A percentile compares a stretch with the other conserved stretches of the same genome.
Conservation (phyloP, 1,140 invertebrate genomes). For the Arion vulgaris region DNA sequence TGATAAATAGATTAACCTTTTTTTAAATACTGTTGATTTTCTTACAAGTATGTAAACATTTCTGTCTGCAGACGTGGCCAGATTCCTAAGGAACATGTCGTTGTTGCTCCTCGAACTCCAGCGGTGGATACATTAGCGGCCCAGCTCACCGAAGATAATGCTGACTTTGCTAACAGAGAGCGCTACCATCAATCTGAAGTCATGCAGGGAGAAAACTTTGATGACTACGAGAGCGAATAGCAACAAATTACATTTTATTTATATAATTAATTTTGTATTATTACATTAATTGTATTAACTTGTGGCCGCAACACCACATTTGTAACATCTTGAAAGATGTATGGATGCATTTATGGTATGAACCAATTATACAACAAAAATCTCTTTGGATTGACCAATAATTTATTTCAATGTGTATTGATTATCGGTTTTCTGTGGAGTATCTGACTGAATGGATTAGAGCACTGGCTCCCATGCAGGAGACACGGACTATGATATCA, state of each 20-base stretch:
- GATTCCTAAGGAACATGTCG: constrained; percentile 81
- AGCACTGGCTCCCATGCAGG: no score
- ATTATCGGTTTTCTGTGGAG: no score
- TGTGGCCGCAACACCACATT: no score
- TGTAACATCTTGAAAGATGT: no score
- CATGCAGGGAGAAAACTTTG: constrained; percentile 70
- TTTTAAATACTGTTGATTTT: not conserved
- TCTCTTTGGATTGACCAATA: no score
- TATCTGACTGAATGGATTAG: no score
- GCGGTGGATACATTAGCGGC: constrained; percentile 86
- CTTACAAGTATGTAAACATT: not conserved
- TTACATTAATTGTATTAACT: no score
- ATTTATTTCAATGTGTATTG: no score
- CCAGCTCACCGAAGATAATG: constrained; percentile 94
- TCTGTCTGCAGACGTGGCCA: constrained; percentile 55
- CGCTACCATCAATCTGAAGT: constrained; percentile 86
- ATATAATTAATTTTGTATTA: no score
- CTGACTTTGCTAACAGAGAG: constrained; percentile 91
- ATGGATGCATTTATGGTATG: no score
- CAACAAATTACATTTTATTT: not conserved
- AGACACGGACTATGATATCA: no score
- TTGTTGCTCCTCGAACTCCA: constrained; percentile 88
- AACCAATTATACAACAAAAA: no score
- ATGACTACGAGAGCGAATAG: constrained; percentile 63
- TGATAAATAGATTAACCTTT: constrained; percentile 21